Evolutionary conservation across 2,797 vertebrate species (phyloP).

Genomic region (Hephaestus fuliginosus): DNA sequence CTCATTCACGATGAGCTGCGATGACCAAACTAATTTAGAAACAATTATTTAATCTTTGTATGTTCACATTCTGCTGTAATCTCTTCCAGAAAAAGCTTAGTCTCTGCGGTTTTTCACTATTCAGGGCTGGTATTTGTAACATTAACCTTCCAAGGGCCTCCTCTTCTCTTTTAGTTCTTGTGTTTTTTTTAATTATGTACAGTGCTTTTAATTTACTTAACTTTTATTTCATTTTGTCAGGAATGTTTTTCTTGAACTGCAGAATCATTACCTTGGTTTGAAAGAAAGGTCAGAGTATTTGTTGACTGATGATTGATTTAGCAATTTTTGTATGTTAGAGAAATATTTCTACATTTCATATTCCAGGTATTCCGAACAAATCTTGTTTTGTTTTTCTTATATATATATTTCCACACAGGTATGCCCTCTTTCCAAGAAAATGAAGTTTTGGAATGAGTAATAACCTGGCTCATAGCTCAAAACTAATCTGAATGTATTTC

Average conservation of each 20-base stretch:
- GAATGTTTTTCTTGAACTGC: conserved; percentile 28
- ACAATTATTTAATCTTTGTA: background rate
- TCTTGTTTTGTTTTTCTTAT: too few relatives aligned
- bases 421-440: background rate
- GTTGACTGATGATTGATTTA: background rate
- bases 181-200: conserved; percentile 35
- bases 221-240: conserved; percentile 30
- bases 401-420: background rate
- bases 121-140: background rate
- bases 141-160: conserved; percentile 33
- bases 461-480: background rate
- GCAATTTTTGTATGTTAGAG: background rate
- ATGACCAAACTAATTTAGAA: background rate
- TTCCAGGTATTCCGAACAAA: background rate
- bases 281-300: background rate
- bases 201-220: conserved; percentile 37
- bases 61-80: background rate
- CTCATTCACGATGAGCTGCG: background rate
- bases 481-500: background rate
- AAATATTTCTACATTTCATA: background rate
- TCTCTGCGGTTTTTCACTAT: conserved; percentile 24
- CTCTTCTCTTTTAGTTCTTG: background rate
- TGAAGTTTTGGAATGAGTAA: background rate
- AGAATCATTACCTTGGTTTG: conserved; percentile 42
- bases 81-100: background rate